phyloP scores from a whole-genome alignment of 2,797 vertebrate genomes.

The Danio choprae region DNA sequence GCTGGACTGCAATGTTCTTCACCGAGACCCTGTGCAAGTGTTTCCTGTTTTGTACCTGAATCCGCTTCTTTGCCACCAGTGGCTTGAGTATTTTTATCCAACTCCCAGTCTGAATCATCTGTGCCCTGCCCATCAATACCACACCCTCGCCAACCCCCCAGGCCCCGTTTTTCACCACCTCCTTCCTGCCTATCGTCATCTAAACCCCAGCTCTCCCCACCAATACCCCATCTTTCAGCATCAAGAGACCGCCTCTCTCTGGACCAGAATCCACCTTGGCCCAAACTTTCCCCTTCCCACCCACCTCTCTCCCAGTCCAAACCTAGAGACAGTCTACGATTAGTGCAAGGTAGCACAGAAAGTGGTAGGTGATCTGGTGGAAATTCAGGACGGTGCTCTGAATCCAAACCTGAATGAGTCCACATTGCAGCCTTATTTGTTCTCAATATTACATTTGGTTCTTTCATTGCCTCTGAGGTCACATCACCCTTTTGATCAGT shows the following conservation, averaged over 20 bases:
- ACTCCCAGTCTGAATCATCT: slow-evolving; percentile 58
- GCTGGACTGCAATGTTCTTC: slow-evolving; percentile 41
- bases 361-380: slow-evolving; percentile 80
- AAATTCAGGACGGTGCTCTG: slow-evolving; percentile 77
- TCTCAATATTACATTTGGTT: slow-evolving; percentile 51
- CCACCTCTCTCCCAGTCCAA: slow-evolving; percentile 73
- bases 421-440: slow-evolving; percentile 67
- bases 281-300: slow-evolving; percentile 58
- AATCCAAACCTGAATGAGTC: slow-evolving; percentile 76
- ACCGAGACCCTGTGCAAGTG: slow-evolving; percentile 34
- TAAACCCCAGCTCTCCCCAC: slow-evolving; percentile 56
- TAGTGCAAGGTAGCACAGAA: slow-evolving; percentile 74
- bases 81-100: slow-evolving; percentile 46
- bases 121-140: slow-evolving; percentile 56
- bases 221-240: slow-evolving; percentile 54
- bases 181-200: slow-evolving; percentile 54
- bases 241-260: slow-evolving; percentile 62
- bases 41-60: slow-evolving; percentile 39
- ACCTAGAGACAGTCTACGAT: slow-evolving; percentile 78
- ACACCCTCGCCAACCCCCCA: slow-evolving; percentile 63
- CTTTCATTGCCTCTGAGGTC: slow-evolving; percentile 57
- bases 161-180: slow-evolving; percentile 56
- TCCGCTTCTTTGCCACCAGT: slow-evolving; percentile 22
- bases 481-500: slow-evolving; percentile 67
- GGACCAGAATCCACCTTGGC: slow-evolving; percentile 57